Evolutionary conservation across 2,888 invertebrate species (phyloP).

Genomic region (Herminia tarsipennalis): DNA sequence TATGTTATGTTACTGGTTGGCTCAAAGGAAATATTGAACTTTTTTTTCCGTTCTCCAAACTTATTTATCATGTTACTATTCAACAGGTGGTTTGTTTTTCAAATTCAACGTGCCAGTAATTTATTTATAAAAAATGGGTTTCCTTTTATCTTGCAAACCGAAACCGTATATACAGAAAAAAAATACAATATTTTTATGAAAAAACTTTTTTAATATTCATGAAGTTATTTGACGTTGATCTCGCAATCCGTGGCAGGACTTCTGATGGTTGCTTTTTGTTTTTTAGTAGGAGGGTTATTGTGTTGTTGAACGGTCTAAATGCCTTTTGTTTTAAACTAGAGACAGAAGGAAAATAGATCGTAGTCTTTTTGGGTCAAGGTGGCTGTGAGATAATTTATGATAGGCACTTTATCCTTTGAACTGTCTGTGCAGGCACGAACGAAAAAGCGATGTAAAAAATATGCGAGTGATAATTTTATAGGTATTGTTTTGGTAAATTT

Average conservation of each 20-base stretch:
- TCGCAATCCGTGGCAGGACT: slow-evolving; percentile 1
- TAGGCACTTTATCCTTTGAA: no score
- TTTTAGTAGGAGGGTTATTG: background rate
- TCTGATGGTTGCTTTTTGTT: background rate
- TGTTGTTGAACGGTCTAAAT: no score
- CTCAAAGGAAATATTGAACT: no score
- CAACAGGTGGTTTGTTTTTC: slow-evolving; percentile 20
- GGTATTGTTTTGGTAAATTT: no score
- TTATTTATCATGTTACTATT: slow-evolving; percentile 5
- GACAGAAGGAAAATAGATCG: no score
- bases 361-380: no score
- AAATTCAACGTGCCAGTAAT: slow-evolving; percentile 14
- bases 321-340: no score
- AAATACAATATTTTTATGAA: slow-evolving; percentile 22
- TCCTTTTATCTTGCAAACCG: slow-evolving; percentile 10
- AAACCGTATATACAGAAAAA: slow-evolving; percentile 12
- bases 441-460: no score
- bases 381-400: no score
- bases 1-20: no score
- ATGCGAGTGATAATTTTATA: no score
- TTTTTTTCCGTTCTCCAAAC: slow-evolving; percentile 3
- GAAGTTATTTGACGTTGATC: slow-evolving; percentile 6
- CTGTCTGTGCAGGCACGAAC: no score
- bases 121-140: slow-evolving; percentile 19
- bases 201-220: slow-evolving; percentile 16